phyloP scores from a whole-genome alignment of 64 coral and sea anemone genomes.

The Pocillopora verrucosa region DNA sequence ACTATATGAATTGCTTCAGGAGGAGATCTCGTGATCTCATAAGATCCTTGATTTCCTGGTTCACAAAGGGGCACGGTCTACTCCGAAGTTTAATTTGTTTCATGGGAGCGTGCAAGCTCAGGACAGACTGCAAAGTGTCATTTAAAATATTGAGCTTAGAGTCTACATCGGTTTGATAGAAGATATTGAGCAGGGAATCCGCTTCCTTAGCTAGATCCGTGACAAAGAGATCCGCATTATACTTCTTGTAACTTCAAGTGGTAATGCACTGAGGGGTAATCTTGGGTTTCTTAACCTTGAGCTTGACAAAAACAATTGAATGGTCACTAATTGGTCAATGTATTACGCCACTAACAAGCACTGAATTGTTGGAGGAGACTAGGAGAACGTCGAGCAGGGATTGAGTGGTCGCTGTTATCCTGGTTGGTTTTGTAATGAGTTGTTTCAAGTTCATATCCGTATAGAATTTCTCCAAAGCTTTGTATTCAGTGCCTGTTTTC shows the following conservation, averaged over 20 bases:
- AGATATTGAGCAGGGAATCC: slow-evolving; percentile 13
- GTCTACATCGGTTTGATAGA: slow-evolving; percentile 9
- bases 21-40: slow-evolving; percentile 17
- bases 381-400: slow-evolving; percentile 10
- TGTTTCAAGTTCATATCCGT: slow-evolving; percentile 9
- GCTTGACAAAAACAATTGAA: slow-evolving; percentile 32
- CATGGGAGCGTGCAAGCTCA: slow-evolving; percentile 32
- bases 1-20: slow-evolving; percentile 6
- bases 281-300: slow-evolving; percentile 29
- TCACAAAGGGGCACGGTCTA: slow-evolving; percentile 47
- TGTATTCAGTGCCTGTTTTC: neutral
- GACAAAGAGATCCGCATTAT: slow-evolving; percentile 8
- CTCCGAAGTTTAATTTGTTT: slow-evolving; percentile 42
- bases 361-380: neutral
- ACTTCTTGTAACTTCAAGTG: slow-evolving; percentile 29
- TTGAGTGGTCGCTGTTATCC: neutral
- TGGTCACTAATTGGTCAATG: slow-evolving; percentile 39
- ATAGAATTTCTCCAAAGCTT: slow-evolving; percentile 13
- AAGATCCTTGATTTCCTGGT: slow-evolving; percentile 29
- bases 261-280: neutral
- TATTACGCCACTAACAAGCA: neutral
- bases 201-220: slow-evolving; percentile 12
- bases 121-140: neutral
- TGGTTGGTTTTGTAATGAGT: slow-evolving; percentile 2
- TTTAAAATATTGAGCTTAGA: neutral